A percentile compares a stretch with the other conserved stretches of the same genome.
Evolutionary conservation across 2,888 invertebrate species (phyloP).

Genomic region (Meta bourneti): DNA sequence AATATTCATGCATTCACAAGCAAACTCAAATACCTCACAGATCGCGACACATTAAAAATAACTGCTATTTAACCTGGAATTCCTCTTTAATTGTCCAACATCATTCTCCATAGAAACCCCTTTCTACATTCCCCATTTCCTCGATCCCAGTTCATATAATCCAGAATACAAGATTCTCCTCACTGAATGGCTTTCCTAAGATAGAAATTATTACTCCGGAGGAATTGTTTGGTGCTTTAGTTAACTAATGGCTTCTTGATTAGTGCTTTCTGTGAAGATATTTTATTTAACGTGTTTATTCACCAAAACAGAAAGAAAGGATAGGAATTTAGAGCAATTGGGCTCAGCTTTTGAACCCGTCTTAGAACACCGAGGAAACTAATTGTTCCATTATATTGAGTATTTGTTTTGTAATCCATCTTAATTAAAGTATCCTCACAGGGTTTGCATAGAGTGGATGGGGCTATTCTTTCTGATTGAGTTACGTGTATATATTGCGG

Average conservation of each 20-base stretch:
- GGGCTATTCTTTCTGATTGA: background rate
- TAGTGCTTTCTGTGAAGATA: background rate
- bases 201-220: constrained; percentile 6
- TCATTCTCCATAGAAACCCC: background rate
- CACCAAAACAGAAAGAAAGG: background rate
- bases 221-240: constrained; percentile 24
- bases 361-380: background rate
- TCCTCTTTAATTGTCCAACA: background rate
- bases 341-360: background rate
- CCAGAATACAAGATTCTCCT: no score
- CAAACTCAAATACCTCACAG: no score
- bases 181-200: background rate
- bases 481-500: background rate
- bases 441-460: background rate
- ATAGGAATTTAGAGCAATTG: background rate
- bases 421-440: background rate
- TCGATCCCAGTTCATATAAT: background rate
- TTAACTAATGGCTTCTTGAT: constrained; percentile 23
- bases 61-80: constrained; percentile 7
- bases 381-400: background rate
- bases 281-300: constrained; percentile 2
- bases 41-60: background rate
- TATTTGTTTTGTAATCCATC: background rate
- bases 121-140: background rate
- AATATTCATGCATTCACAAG: no score